Conservation (phyloP, 2,888 invertebrate genomes). For the Caenorhabditis plicata region DNA sequence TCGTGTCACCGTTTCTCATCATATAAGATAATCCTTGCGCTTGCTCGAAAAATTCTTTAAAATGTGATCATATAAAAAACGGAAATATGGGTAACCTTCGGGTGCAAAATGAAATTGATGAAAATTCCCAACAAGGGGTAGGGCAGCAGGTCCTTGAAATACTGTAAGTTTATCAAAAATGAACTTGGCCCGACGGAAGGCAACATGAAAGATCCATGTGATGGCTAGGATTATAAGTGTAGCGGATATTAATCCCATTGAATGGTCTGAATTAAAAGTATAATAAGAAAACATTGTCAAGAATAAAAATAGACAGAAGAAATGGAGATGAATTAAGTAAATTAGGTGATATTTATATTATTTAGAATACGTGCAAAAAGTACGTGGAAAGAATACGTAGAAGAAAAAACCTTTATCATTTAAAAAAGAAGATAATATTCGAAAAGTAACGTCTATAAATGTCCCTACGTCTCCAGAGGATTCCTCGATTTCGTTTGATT, state of each 20-base stretch:
- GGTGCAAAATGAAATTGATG: slow-evolving; percentile 61
- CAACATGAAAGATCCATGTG: slow-evolving; percentile 30
- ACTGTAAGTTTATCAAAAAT: slow-evolving; percentile 41
- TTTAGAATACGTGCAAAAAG: too few relatives aligned
- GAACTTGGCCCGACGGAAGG: slow-evolving; percentile 31
- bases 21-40: slow-evolving; percentile 62
- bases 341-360: too few relatives aligned
- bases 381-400: too few relatives aligned
- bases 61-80: too few relatives aligned
- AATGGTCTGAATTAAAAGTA: slow-evolving; percentile 2
- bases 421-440: too few relatives aligned
- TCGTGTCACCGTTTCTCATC: slow-evolving; percentile 47
- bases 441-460: too few relatives aligned
- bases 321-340: background rate
- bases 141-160: slow-evolving; percentile 59
- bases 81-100: too few relatives aligned
- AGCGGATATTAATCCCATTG: slow-evolving; percentile 38
- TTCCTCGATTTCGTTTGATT: too few relatives aligned
- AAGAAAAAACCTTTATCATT: too few relatives aligned
- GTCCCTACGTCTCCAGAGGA: too few relatives aligned
- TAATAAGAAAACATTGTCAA: slow-evolving; percentile 1
- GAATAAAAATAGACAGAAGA: background rate
- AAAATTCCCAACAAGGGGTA: slow-evolving; percentile 59
- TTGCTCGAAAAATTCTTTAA: slow-evolving; percentile 65
- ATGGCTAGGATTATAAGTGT: slow-evolving; percentile 29